These are phyloP conservation scores for Fissipunctia ypsillon DNA, from an alignment of 2,888 invertebrate genomes.

Conservation along the genomic window DNA sequence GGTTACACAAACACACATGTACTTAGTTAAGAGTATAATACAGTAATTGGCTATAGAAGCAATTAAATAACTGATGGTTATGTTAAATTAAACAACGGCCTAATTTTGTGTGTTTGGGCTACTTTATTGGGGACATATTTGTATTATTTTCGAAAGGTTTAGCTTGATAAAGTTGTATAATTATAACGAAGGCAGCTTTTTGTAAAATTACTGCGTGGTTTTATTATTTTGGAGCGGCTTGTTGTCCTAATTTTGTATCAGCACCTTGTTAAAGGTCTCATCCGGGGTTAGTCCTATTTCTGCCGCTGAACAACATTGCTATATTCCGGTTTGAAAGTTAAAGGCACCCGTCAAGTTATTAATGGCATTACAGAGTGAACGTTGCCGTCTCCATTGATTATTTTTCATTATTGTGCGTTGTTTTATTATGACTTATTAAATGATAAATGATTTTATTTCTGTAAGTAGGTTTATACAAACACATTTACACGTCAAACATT, in stretches of 20 bases:
- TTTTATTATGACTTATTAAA: not conserved
- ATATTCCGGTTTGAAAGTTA: slow-evolving; percentile 25
- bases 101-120: not conserved
- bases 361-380: not conserved
- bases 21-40: not conserved
- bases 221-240: not conserved
- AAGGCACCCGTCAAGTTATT: not conserved
- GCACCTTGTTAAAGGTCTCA: slow-evolving; percentile 10
- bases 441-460: too few relatives aligned
- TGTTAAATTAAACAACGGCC: not conserved
- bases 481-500: too few relatives aligned
- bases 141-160: not conserved
- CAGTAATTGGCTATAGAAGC: too few relatives aligned
- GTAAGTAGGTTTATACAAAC: too few relatives aligned
- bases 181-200: too few relatives aligned
- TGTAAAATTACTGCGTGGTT: too few relatives aligned
- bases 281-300: slow-evolving; percentile 19
- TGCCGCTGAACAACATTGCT: not conserved
- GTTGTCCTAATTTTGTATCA: slow-evolving; percentile 3
- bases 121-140: not conserved
- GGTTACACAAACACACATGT: not conserved
- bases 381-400: not conserved
- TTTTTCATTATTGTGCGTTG: not conserved
- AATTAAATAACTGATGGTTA: not conserved
- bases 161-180: not conserved